Conservation (phyloP, 2,797 vertebrate genomes). For the Gila robusta region DNA sequence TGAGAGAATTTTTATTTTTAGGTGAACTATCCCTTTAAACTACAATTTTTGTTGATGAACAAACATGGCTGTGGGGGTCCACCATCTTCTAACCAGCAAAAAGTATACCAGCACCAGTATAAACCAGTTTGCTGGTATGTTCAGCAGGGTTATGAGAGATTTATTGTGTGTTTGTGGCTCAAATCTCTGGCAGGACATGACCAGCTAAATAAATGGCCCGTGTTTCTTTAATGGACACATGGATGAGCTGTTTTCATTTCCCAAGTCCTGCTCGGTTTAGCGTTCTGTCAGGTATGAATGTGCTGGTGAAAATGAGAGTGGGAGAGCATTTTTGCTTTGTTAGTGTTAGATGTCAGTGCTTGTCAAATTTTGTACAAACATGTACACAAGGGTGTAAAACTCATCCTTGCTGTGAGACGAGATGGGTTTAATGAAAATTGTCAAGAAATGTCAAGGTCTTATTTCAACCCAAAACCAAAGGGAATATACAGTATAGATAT, state of each 20-base stretch:
- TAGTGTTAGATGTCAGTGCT: neutral
- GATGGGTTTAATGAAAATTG: neutral
- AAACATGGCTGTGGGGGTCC: neutral
- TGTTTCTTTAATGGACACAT: constrained; percentile 41
- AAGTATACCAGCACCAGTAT: neutral
- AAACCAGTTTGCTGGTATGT: neutral
- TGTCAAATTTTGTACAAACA: neutral
- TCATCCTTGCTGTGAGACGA: neutral
- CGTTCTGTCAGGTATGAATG: constrained; percentile 18
- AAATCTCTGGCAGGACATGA: neutral
- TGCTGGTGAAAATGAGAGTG: constrained; percentile 16
- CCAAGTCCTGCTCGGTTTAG: constrained; percentile 23
- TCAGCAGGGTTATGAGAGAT: neutral
- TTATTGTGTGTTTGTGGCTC: neutral
- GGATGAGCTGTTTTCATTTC: constrained; percentile 40
- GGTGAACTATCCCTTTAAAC: neutral
- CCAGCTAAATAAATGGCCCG: constrained; percentile 10
- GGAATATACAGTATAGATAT: neutral
- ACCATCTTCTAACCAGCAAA: neutral
- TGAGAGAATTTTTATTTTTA: neutral
- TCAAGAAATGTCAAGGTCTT: neutral
- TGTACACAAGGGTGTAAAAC: neutral
- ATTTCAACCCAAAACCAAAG: neutral
- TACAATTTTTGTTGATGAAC: neutral
- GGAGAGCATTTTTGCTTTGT: neutral